These are phyloP conservation scores for Dione juno DNA, from an alignment of 2,888 invertebrate species.

Conservation along the genomic window DNA sequence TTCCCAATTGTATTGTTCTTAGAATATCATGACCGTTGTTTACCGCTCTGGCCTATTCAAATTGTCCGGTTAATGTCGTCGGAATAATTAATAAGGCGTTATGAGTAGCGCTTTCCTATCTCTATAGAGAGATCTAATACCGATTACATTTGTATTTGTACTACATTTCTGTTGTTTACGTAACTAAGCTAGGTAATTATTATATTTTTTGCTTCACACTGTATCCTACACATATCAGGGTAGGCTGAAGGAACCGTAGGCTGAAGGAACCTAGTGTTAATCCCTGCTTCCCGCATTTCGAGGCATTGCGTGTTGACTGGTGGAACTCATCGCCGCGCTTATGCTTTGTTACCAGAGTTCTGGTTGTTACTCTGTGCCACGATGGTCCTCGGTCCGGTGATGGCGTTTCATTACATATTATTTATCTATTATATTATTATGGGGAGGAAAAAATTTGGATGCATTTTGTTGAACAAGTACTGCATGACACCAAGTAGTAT, in stretches of 20 bases:
- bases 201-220: not conserved
- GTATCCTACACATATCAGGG: not conserved
- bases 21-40: constrained; percentile 69
- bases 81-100: constrained; percentile 68
- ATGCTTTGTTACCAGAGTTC: too few relatives aligned
- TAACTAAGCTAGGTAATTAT: constrained; percentile 1
- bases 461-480: too few relatives aligned
- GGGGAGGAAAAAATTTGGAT: too few relatives aligned
- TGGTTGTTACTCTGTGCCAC: too few relatives aligned
- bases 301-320: too few relatives aligned
- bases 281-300: too few relatives aligned
- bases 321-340: too few relatives aligned
- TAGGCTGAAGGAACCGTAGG: not conserved
- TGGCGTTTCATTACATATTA: too few relatives aligned
- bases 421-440: too few relatives aligned
- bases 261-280: not conserved
- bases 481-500: too few relatives aligned
- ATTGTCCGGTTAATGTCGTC: constrained; percentile 61
- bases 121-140: constrained; percentile 47
- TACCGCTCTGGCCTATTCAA: constrained; percentile 64
- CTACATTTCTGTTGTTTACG: constrained; percentile 1
- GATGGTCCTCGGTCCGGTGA: too few relatives aligned
- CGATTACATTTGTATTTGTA: constrained; percentile 24
- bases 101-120: constrained; percentile 57
- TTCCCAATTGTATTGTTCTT: constrained; percentile 78